Base-by-base conservation (phyloP, 2,888 invertebrate genomes). In the Lithophane ornitopus region DNA sequence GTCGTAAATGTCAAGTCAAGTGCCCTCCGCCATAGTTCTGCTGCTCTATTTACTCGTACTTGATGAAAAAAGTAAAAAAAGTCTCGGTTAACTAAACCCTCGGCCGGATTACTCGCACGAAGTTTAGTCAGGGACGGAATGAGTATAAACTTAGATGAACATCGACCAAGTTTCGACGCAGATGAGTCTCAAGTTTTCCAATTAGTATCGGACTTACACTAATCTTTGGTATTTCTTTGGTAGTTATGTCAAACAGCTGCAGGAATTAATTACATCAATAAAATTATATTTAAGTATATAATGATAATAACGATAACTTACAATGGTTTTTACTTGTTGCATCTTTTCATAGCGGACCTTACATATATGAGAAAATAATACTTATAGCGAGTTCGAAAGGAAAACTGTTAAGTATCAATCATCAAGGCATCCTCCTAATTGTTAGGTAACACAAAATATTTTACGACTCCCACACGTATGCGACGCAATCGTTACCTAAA, bases 1-100 rank as follows among this genome's bases (percentile, higher is more conserved):
- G 96, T 95, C 96, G 95, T 96, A 96, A 96, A 96, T 90, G 96
- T 96, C 96, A 93, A 91, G 89, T 94, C 93, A 92, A 94, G 94
- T 94, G 92, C 92, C 90, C 93, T 92, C 90, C 87, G 92, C 94
- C 91, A 94, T 95, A 93, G 92, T 92, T 94, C 91, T 93, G 90
- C 88, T 92, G 93, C 90, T 93, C 94, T 94, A 94, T 95, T 94
- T 95, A 94, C 93, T 91, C 89, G 89, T 90, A 91, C 90, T 92
- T 89, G 90, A 90, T 83, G 92, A 90, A 91, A 92, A 92, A 92
- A 91, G 90, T 91, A 93, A 90, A 92, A 92, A 90, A 90, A 91
- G 80, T 85, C 86, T 87, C 81, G 81, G 91, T 91, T 92, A 78
- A 82, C 79, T 82, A 93, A 94, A 91, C 90, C 89, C 89, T 88